These are phyloP conservation scores for Acanthornis magna DNA, from an alignment of 2,797 vertebrate genomes.

Conservation along the genomic window DNA sequence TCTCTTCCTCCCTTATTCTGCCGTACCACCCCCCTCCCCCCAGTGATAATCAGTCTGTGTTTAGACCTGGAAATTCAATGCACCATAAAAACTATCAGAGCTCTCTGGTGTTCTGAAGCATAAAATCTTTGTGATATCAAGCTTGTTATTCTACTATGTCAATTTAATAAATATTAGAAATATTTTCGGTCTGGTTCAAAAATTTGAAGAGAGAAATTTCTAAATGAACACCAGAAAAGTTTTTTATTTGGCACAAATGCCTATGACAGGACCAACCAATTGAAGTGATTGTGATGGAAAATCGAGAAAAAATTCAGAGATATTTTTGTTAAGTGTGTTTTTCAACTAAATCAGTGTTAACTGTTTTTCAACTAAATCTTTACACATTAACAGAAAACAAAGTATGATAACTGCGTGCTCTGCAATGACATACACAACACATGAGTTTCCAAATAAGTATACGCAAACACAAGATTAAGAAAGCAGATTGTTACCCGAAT, in stretches of 20 bases:
- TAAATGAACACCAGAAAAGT: background rate
- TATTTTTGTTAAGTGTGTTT: background rate
- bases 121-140: background rate
- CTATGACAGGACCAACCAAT: background rate
- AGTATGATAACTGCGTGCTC: conserved; percentile 20
- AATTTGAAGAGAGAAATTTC: background rate
- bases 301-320: background rate
- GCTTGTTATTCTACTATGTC: background rate
- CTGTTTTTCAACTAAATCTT: background rate
- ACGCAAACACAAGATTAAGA: conserved; percentile 44
- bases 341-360: background rate
- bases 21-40: background rate
- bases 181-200: background rate
- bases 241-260: background rate
- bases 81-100: conserved; percentile 31
- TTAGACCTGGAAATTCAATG: conserved; percentile 49
- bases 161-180: background rate
- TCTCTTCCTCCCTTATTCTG: background rate
- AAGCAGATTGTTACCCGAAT: conserved; percentile 52
- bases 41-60: conserved; percentile 1
- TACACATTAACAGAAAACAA: background rate
- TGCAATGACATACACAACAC: conserved; percentile 10
- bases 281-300: background rate
- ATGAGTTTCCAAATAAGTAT: conserved; percentile 41
- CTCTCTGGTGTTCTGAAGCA: background rate